phyloP scores from a whole-genome alignment of 2,113 vertebrate genomes.

The Tychaedon coryphoeus region DNA sequence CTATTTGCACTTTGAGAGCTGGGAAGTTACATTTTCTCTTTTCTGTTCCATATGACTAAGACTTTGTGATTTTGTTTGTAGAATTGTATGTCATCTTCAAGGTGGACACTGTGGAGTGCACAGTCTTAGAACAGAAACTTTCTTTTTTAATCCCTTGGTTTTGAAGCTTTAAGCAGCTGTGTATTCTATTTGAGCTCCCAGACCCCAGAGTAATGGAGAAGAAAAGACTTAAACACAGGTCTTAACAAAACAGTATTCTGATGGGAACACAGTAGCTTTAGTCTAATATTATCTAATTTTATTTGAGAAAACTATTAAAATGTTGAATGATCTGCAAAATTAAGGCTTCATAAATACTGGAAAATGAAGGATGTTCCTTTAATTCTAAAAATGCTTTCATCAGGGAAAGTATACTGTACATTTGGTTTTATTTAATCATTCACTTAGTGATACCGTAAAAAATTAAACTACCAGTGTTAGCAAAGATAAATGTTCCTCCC shows the following conservation, averaged over 20 bases:
- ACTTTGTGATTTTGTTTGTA: neutral
- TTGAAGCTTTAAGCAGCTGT: neutral
- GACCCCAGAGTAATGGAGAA: neutral
- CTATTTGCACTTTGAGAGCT: neutral
- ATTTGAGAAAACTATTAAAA: neutral
- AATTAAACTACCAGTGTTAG: neutral
- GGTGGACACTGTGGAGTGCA: neutral
- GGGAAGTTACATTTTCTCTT: neutral
- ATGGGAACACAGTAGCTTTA: neutral
- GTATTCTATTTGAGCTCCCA: neutral
- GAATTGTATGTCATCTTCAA: neutral
- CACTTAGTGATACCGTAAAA: neutral
- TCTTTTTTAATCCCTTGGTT: neutral
- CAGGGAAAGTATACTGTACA: neutral
- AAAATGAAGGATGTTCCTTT: neutral
- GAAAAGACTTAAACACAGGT: neutral
- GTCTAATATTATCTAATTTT: neutral
- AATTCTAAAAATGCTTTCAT: neutral
- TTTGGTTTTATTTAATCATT: constrained; percentile 8
- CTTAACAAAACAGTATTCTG: neutral
- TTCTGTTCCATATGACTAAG: neutral
- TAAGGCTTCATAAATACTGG: neutral
- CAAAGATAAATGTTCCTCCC: neutral
- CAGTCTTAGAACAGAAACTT: neutral
- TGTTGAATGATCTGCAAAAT: neutral